Conservation (phyloP, 2,888 invertebrate species). For the Nezara viridula region DNA sequence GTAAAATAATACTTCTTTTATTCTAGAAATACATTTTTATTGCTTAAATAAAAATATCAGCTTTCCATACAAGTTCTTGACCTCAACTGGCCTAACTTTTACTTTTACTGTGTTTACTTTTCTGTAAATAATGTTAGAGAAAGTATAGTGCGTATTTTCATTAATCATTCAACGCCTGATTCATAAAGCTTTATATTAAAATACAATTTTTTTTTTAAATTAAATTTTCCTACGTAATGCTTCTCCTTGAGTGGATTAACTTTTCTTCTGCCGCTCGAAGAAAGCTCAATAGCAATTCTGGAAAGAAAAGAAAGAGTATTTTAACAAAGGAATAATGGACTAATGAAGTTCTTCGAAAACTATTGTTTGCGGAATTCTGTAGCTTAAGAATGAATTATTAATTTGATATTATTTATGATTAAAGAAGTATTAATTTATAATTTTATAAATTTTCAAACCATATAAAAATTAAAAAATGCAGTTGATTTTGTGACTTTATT, state of each 20-base stretch:
- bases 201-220: neutral
- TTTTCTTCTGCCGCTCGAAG: neutral
- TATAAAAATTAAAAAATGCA: no score
- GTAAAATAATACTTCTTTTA: no score
- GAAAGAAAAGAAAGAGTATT: neutral
- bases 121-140: neutral
- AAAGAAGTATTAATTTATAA: no score
- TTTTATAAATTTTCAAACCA: no score
- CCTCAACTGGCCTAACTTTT: neutral
- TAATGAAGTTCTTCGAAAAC: neutral
- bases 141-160: neutral
- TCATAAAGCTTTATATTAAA: neutral
- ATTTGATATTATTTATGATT: no score
- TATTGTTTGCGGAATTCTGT: neutral
- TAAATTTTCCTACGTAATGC: neutral
- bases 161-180: neutral
- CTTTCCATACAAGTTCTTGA: neutral
- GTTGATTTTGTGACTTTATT: no score
- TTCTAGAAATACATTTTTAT: no score
- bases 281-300: neutral
- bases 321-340: neutral
- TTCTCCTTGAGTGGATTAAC: neutral
- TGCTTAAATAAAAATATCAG: no score
- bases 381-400: no score
- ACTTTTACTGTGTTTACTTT: neutral